phyloP scores from a whole-genome alignment of 2,797 vertebrate genomes.

The Clarias platycephalus region DNA sequence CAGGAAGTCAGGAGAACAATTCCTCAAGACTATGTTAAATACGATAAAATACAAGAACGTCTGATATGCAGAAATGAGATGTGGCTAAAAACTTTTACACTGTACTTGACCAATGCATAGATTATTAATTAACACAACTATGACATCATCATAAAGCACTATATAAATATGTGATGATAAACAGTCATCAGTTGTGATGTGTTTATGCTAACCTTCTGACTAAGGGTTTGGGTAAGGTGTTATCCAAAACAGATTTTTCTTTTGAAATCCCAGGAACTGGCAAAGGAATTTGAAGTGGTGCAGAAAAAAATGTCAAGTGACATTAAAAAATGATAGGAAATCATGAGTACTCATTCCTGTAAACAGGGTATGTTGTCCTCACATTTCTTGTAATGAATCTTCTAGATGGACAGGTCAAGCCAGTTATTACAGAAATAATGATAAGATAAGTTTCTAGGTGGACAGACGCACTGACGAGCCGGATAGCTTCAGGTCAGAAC shows the following conservation, averaged over 20 bases:
- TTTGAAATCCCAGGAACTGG: not conserved
- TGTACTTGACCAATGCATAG: not conserved
- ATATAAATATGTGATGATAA: not conserved
- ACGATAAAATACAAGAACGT: no score
- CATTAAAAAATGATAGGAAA: not conserved
- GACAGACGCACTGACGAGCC: not conserved
- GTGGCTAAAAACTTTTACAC: no score
- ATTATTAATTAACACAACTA: not conserved
- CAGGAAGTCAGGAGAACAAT: no score
- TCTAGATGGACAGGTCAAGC: conserved; percentile 29
- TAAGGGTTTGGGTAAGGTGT: not conserved
- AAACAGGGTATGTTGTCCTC: not conserved
- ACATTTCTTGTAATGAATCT: conserved; percentile 10
- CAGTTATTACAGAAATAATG: conserved; percentile 26
- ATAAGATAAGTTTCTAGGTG: conserved; percentile 12
- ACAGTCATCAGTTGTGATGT: not conserved
- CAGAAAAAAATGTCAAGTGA: not conserved
- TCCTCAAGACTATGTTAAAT: no score
- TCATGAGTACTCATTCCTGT: not conserved
- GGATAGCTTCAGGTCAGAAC: conserved; percentile 29
- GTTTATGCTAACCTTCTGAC: not conserved
- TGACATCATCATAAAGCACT: not conserved
- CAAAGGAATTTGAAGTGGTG: not conserved
- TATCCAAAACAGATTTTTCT: not conserved
- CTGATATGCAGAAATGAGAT: no score